Conservation (phyloP, 2,113 vertebrate species). For the Pseudopodoces humilis region DNA sequence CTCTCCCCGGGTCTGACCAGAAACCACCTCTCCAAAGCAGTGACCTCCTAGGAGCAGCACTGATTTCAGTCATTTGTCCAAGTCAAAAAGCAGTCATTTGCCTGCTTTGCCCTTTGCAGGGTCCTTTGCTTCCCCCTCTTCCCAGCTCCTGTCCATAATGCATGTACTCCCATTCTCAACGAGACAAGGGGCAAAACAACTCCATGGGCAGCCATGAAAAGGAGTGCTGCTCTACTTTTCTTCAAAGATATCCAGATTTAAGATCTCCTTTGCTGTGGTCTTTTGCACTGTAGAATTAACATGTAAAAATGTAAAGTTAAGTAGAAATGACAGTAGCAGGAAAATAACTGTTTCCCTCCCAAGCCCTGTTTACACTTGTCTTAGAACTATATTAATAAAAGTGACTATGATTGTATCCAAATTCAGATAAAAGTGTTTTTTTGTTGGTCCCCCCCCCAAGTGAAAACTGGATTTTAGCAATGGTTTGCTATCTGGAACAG, state of each 20-base stretch:
- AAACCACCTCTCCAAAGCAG: neutral
- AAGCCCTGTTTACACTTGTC: neutral
- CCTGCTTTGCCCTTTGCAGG: neutral
- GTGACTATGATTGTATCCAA: neutral
- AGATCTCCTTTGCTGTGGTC: neutral
- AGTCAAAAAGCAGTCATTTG: neutral
- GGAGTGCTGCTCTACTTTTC: neutral
- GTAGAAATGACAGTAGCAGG: neutral
- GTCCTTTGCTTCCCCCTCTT: neutral
- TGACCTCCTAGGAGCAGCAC: neutral
- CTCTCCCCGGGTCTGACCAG: neutral
- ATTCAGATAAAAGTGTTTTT: neutral
- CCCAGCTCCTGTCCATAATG: neutral
- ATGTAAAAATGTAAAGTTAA: neutral
- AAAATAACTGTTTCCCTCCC: neutral
- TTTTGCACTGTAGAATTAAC: neutral
- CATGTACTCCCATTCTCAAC: neutral
- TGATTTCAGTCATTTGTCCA: neutral
- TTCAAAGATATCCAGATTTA: neutral
- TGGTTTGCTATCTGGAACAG: neutral
- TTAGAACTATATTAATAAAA: neutral
- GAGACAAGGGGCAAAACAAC: neutral
- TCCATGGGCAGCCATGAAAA: fast-evolving
- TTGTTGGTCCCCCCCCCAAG: neutral
- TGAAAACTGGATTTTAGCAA: neutral